phyloP scores from a whole-genome alignment of 2,888 invertebrate genomes.

The Scaptomyza cyrtandrae region DNA sequence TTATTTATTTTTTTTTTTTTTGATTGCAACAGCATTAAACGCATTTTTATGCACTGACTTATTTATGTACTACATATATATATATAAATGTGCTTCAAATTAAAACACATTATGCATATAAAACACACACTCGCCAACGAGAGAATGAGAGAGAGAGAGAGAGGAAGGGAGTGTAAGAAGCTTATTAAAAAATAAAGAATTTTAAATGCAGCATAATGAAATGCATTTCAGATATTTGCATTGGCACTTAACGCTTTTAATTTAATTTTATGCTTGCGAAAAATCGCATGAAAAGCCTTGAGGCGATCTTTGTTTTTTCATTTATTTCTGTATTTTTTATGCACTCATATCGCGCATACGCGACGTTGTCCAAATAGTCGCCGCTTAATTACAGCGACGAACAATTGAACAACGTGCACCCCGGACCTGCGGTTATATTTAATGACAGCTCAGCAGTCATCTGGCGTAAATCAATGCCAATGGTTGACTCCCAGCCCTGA shows the following conservation, averaged over 20 bases:
- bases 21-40: slow-evolving; percentile 34
- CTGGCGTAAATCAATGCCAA: slow-evolving; percentile 50
- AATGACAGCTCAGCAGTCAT: slow-evolving; percentile 57
- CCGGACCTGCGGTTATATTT: slow-evolving; percentile 67
- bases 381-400: slow-evolving; percentile 56
- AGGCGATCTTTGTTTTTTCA: slow-evolving; percentile 24
- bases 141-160: neutral
- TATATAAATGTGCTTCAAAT: slow-evolving; percentile 11
- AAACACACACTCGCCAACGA: neutral
- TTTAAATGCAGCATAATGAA: slow-evolving; percentile 64
- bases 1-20: slow-evolving; percentile 1
- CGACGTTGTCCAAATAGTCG: slow-evolving; percentile 44
- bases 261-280: slow-evolving; percentile 51
- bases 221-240: slow-evolving; percentile 69
- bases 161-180: slow-evolving; percentile 9
- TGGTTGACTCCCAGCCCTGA: slow-evolving; percentile 21
- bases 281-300: slow-evolving; percentile 40
- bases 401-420: slow-evolving; percentile 21
- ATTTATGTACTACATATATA: slow-evolving; percentile 1
- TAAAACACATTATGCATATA: slow-evolving; percentile 36
- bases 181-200: slow-evolving; percentile 75
- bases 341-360: slow-evolving; percentile 45
- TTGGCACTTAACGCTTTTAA: slow-evolving; percentile 65
- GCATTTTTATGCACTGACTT: slow-evolving; percentile 27
- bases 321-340: neutral